Base-by-base conservation (phyloP, 2,797 vertebrate species). In the Artibeus jamaicensis region DNA sequence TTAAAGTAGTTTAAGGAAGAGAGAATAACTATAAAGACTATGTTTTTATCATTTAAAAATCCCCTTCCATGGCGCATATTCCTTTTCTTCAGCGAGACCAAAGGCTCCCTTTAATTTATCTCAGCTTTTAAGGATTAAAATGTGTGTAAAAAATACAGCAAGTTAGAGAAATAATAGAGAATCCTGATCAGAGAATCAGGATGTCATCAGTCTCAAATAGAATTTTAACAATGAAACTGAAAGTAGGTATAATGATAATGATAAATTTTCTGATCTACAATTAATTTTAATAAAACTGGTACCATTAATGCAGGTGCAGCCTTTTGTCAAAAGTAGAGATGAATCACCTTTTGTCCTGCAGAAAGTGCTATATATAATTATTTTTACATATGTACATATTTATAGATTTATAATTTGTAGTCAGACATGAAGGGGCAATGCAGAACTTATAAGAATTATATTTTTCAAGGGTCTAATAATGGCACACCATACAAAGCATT, bases 321-420 rank as follows among this genome's bases (percentile, higher is more conserved):
- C 95, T 96, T 98, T 98, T 98, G 85, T 95, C 96, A 96, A 98
- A 98, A 96, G 84, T 76, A 96, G 55, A 94, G 90, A 95, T 90
- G 93, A 96, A 89, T 84, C 96, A 93, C 62, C 92, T 96, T 90
- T 95, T 92, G 95, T 97, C 92, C 91, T 98, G 97, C 34, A 97
- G 68, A 95, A 96, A 88, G 91, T 96, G 18, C 32, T 98, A 98
- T 98, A 98, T 98, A 98, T 97, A 98, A 76, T 42, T 97, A 73
- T 94, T 97, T 98, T 98, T 98, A 98, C 97, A 98, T 98, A 98
- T 98, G 70, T 98, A 98, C 97, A 98, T 98, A 98, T 98, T 97
- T 98, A 98, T 98, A 98, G 96, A 98, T 96, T 93, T 97, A 94
- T 94, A 77, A 55, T 97, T 98, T 86, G 91, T 94, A 97, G 77